A percentile compares a stretch with the other conserved stretches of the same genome.
Conservation (phyloP, 2,113 vertebrate species). For the Chelonoidis abingdonii region DNA sequence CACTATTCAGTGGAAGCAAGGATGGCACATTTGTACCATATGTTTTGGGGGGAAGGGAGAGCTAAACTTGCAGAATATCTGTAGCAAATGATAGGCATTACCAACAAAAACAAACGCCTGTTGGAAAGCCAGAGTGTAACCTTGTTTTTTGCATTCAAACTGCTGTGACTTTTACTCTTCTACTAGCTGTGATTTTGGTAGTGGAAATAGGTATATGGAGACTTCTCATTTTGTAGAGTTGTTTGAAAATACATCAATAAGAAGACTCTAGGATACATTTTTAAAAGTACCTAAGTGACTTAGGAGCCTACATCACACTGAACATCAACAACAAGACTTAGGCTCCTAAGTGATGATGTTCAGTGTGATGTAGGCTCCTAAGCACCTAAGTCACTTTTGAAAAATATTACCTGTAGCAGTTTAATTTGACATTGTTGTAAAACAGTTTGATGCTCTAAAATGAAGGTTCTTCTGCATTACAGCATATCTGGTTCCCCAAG, state of each 20-base stretch:
- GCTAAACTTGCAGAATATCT: neutral
- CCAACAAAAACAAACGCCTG: neutral
- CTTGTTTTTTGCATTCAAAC: neutral
- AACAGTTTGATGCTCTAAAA: neutral
- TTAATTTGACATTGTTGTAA: neutral
- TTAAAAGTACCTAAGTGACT: neutral
- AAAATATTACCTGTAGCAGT: neutral
- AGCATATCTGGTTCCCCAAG: neutral
- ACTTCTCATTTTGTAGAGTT: neutral
- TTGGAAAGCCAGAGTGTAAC: neutral
- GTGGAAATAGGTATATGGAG: neutral
- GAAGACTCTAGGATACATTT: fast-evolving
- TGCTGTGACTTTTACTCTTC: neutral
- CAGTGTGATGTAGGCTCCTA: neutral
- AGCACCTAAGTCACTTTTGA: neutral
- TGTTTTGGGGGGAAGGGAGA: neutral
- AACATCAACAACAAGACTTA: neutral
- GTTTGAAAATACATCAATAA: neutral
- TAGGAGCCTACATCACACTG: fast-evolving
- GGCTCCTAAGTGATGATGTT: neutral
- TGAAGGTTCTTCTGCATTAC: neutral
- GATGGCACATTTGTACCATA: neutral
- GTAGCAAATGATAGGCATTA: neutral
- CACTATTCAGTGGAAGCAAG: neutral
- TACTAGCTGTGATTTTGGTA: neutral